Evolutionary conservation across 2,888 invertebrate genomes (phyloP).

Genomic region (Pandemis heparana): DNA sequence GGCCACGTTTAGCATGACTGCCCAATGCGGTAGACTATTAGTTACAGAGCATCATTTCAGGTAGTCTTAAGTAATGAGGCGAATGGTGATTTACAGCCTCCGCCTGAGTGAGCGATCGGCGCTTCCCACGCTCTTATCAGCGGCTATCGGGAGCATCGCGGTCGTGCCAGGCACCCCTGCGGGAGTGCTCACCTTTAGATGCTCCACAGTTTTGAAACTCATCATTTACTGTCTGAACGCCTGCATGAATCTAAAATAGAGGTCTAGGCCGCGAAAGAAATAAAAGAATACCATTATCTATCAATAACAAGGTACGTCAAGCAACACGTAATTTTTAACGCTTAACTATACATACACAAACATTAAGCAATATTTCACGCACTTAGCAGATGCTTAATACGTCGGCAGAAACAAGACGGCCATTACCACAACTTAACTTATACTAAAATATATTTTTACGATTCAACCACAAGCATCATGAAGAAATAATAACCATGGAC

Average conservation of each 20-base stretch:
- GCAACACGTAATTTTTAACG: not conserved
- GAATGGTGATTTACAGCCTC: conserved; percentile 43
- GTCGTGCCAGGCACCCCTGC: conserved; percentile 42
- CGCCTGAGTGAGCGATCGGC: conserved; percentile 27
- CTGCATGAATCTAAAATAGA: not conserved
- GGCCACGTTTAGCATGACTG: not conserved
- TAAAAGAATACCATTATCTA: conserved; percentile 10
- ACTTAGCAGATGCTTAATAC: not conserved
- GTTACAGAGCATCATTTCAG: conserved; percentile 5
- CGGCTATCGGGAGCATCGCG: conserved; percentile 43
- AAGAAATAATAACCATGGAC: conserved; percentile 19
- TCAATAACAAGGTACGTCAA: conserved; percentile 5
- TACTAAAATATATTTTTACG: conserved; percentile 19
- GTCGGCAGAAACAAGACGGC: not conserved
- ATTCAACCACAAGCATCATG: conserved; percentile 27
- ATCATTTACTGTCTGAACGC: not conserved
- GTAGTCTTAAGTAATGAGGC: conserved; percentile 47
- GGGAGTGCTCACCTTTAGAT: conserved; percentile 28
- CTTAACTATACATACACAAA: not conserved
- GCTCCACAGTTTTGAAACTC: conserved; percentile 31
- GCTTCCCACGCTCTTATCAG: conserved; percentile 48
- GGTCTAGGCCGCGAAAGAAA: conserved; percentile 2
- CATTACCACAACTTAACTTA: conserved; percentile 18
- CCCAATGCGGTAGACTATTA: not conserved
- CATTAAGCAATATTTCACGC: conserved; percentile 1